These are phyloP conservation scores for Elymnias hypermnestra DNA, from an alignment of 1,140 invertebrate species.

Conservation along the genomic window DNA sequence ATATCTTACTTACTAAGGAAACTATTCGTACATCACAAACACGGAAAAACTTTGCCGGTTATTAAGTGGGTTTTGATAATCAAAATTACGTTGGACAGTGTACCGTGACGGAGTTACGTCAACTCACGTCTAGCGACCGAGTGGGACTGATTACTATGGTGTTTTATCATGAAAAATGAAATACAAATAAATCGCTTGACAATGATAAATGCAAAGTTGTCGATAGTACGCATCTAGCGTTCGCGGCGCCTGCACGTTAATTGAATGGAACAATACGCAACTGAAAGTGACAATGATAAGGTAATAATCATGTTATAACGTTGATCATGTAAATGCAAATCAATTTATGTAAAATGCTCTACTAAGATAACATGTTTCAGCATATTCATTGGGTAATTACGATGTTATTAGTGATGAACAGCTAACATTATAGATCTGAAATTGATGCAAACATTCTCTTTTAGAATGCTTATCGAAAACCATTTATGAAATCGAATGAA, in stretches of 20 bases:
- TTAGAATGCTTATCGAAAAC: too few relatives aligned
- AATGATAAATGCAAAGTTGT: conserved; percentile 27
- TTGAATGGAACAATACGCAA: neutral
- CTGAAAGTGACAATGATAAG: neutral
- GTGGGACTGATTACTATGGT: conserved; percentile 38
- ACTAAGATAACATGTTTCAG: too few relatives aligned
- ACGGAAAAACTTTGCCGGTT: conserved; percentile 15
- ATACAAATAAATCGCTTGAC: conserved; percentile 38
- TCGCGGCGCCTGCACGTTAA: conserved; percentile 4
- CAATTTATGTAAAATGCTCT: too few relatives aligned
- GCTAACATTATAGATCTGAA: too few relatives aligned
- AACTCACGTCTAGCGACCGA: conserved; percentile 29
- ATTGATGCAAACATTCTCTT: too few relatives aligned
- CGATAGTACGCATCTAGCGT: conserved; percentile 21
- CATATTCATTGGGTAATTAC: too few relatives aligned
- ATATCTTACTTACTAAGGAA: too few relatives aligned
- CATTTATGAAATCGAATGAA: too few relatives aligned
- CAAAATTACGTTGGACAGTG: neutral
- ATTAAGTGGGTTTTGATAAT: neutral
- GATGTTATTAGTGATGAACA: too few relatives aligned
- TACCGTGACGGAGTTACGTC: conserved; percentile 29
- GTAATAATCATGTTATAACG: too few relatives aligned
- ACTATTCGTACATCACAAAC: conserved; percentile 4
- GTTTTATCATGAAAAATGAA: conserved; percentile 46
- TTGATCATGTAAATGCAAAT: too few relatives aligned